Percentiles rank a stretch among this genome's conserved stretches.
Evolutionary conservation across 2,113 vertebrate species (phyloP).

Genomic region (Larimichthys polyactis): DNA sequence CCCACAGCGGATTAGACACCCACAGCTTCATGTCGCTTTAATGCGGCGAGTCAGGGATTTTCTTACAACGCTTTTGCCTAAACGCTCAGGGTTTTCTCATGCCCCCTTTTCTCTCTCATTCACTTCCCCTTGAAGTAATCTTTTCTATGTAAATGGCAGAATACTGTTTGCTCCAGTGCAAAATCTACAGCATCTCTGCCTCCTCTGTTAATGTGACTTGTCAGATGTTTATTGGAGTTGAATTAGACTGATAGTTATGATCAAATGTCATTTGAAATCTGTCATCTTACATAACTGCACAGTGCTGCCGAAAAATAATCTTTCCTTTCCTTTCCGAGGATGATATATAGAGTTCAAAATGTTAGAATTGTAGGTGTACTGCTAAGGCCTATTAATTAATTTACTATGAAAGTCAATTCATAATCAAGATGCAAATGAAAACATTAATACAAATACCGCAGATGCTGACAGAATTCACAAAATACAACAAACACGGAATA

Average conservation of each 20-base stretch:
- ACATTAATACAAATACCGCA: conserved; percentile 10
- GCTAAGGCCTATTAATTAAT: conserved; percentile 4
- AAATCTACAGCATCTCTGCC: conserved; percentile 38
- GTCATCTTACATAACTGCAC: background rate
- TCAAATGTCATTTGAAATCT: conserved; percentile 37
- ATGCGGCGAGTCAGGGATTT: conserved; percentile 85
- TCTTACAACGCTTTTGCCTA: conserved; percentile 76
- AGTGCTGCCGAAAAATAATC: background rate
- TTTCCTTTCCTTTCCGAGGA: background rate
- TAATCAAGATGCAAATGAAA: background rate
- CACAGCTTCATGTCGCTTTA: conserved; percentile 85
- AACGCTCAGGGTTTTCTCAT: conserved; percentile 77
- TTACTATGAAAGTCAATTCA: background rate
- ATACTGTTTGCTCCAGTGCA: conserved; percentile 54
- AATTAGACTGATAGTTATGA: conserved; percentile 17
- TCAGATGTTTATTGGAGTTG: conserved; percentile 23
- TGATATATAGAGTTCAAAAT: conserved; percentile 8
- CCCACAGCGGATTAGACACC: conserved; percentile 86
- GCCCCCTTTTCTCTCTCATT: conserved; percentile 51
- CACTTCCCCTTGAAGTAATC: conserved; percentile 59
- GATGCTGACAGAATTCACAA: conserved; percentile 42
- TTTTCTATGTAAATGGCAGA: conserved; percentile 65
- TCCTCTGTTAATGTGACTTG: conserved; percentile 18
- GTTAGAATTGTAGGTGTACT: background rate
- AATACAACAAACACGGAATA: conserved; percentile 51